Conservation (phyloP, 2,797 vertebrate genomes). For the Gymnodraco acuticeps region DNA sequence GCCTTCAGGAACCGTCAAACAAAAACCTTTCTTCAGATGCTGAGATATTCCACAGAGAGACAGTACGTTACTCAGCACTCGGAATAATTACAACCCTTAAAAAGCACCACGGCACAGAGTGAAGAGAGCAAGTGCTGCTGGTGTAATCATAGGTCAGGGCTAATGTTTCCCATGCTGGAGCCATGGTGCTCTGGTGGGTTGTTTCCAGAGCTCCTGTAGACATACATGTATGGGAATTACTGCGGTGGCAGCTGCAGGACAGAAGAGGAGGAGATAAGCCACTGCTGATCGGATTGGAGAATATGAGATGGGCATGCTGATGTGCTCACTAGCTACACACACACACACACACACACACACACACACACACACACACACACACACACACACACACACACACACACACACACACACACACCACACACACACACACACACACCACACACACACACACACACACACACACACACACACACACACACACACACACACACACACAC, state of each 20-base stretch:
- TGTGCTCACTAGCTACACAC: slow-evolving; percentile 40
- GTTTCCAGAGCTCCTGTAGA: slow-evolving; percentile 72
- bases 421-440: slow-evolving; percentile 15
- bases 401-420: too few species aligned
- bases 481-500: background rate
- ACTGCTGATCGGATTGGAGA: slow-evolving; percentile 81
- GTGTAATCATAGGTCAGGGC: slow-evolving; percentile 71
- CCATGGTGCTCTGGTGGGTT: slow-evolving; percentile 60
- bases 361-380: too few species aligned
- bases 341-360: slow-evolving; percentile 13
- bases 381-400: too few species aligned
- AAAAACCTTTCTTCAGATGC: slow-evolving; percentile 17
- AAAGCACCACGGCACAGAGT: slow-evolving; percentile 43
- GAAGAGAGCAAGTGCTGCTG: slow-evolving; percentile 54
- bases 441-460: too few species aligned
- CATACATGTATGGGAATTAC: slow-evolving; percentile 75
- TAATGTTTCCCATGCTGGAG: slow-evolving; percentile 69
- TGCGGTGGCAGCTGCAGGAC: slow-evolving; percentile 80
- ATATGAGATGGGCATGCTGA: slow-evolving; percentile 74
- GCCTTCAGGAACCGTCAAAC: background rate
- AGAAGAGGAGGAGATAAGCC: slow-evolving; percentile 81
- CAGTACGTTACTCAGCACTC: slow-evolving; percentile 30
- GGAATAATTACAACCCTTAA: slow-evolving; percentile 46
- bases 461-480: background rate
- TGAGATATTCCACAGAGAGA: slow-evolving; percentile 20